Evolutionary conservation across 2,113 vertebrate species (phyloP).

Genomic region (Pelecanus crispus): DNA sequence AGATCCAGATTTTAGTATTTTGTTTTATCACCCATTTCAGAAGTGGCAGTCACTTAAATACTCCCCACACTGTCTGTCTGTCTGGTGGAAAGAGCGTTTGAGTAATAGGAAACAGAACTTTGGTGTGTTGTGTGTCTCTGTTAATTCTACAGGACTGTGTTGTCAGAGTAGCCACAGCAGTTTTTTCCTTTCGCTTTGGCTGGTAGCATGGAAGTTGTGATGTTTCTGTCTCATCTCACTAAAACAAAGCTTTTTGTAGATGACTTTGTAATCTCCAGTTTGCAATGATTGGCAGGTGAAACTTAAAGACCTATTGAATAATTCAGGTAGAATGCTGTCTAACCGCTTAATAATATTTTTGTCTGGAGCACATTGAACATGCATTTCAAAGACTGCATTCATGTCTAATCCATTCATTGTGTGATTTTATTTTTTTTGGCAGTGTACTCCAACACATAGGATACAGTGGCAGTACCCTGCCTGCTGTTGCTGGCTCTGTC

Average conservation of each 20-base stretch:
- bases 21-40: not conserved
- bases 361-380: not conserved
- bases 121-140: not conserved
- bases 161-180: not conserved
- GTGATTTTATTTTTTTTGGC: not conserved
- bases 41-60: not conserved
- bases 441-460: not conserved
- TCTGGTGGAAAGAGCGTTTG: not conserved
- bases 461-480: not conserved
- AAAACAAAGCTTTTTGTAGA: slow-evolving; percentile 9
- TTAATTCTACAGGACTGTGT: not conserved
- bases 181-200: not conserved
- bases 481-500: not conserved
- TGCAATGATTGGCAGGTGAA: not conserved
- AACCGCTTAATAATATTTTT: not conserved
- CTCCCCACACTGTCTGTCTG: not conserved
- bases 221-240: slow-evolving; percentile 14
- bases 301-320: not conserved
- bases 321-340: slow-evolving; percentile 15
- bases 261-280: not conserved
- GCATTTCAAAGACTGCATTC: not conserved
- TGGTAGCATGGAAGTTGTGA: not conserved
- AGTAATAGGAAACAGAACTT: not conserved
- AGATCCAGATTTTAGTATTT: not conserved
- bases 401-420: not conserved